Conservation (phyloP, 2,888 invertebrate species). For the Lepidonotus clava region DNA sequence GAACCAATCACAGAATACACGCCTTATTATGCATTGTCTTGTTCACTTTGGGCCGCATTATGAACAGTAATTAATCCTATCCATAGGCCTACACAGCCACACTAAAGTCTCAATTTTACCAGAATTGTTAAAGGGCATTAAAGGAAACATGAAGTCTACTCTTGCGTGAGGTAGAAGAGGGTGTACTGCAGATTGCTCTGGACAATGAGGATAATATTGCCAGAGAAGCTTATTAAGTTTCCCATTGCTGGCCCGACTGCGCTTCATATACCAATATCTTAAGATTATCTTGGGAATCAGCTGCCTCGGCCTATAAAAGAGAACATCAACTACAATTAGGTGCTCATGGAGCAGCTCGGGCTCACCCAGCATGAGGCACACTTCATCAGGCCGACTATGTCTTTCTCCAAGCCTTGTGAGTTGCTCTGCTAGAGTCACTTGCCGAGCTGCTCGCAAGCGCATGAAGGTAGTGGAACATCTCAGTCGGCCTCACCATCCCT, state of each 20-base stretch:
- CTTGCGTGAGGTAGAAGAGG: neutral
- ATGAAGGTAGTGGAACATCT: too few species aligned
- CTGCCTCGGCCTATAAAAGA: conserved; percentile 4
- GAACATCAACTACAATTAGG: conserved; percentile 33
- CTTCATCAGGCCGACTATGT: conserved; percentile 1
- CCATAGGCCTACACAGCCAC: too few species aligned
- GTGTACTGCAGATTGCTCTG: neutral
- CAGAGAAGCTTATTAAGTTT: conserved; percentile 42
- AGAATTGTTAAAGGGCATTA: neutral
- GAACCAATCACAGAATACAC: too few species aligned
- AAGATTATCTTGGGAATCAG: conserved; percentile 46
- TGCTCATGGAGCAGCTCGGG: neutral
- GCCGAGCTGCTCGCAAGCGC: too few species aligned
- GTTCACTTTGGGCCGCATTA: too few species aligned
- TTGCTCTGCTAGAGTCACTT: too few species aligned
- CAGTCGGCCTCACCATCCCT: too few species aligned
- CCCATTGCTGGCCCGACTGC: neutral
- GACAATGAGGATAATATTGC: conserved; percentile 32
- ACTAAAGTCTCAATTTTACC: neutral
- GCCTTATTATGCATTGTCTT: too few species aligned
- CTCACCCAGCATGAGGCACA: neutral
- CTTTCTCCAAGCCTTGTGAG: too few species aligned
- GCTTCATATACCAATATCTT: conserved; percentile 26
- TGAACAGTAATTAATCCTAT: too few species aligned
- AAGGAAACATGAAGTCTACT: neutral